Evolutionary conservation across 1,140 invertebrate species (phyloP), one percentile per base, ranked within the genome.

Genomic region (Thaumatotibia leucotreta): DNA sequence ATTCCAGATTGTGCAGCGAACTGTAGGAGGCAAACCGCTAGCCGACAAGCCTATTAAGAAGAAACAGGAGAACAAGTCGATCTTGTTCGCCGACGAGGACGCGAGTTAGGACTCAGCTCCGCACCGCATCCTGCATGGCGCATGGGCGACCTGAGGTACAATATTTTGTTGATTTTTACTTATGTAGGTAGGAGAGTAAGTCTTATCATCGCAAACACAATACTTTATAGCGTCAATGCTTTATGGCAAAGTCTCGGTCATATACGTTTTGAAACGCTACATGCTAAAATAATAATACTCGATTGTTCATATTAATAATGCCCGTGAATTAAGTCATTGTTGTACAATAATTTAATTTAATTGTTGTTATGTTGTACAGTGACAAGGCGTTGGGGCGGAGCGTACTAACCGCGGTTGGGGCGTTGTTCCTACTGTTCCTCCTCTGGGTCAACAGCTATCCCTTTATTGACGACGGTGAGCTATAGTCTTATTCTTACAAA

Each of bases 381-480:
- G 88, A 91, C 73, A 79, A 82, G 3, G 39, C 75, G 61, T 70
- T 92, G 35, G 95, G 94, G 35, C 93, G 93, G 84, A 65, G 92
- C 33, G 86, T 94, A 73, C 83, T 95, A 65, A 87, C 93, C 67
- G 69, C 91, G 20, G 92, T 92, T 9, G 79, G 92, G 1, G 73
- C 91, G 20, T 70, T 93, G 35, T 95, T 95, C 76, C 45, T 93
- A 1, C 92, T 95, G 69, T 93, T 95, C 65, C 92, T 94, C 23
- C 81, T 95, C 65, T 96, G 94, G 94, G 83, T 95, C 14, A 93
- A 95, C 39, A 92, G 93, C 27, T 90, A 94, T 63, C 95, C 95
- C 1, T 95, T 96, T 74, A 92, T 95, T 70, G 93, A 95, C 65
- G 75, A 82, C 75, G 87, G 87, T 89, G 49, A 75, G 74, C 31